phyloP scores from a whole-genome alignment of 1,140 invertebrate genomes.

The Eciton burchellii region DNA sequence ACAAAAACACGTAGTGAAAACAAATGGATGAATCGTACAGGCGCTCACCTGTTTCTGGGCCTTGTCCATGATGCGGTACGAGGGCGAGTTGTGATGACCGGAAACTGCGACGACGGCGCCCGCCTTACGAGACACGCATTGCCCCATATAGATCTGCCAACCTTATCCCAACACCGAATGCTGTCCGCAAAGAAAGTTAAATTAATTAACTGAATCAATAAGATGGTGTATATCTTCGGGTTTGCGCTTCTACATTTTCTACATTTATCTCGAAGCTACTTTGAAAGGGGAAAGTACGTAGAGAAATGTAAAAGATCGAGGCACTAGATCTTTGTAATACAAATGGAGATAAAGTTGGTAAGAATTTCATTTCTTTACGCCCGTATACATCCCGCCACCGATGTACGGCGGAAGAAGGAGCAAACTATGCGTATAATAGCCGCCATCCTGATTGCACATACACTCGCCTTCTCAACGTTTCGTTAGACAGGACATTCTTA shows the following conservation, averaged over 20 bases:
- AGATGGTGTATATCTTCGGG: neutral
- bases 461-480: constrained; percentile 46
- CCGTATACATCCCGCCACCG: neutral
- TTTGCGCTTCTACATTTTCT: neutral
- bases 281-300: neutral
- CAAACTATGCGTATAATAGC: constrained; percentile 41
- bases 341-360: neutral
- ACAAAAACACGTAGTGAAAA: neutral
- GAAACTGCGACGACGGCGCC: constrained; percentile 85
- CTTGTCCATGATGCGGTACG: constrained; percentile 85
- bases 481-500: constrained; percentile 6
- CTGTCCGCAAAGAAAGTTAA: neutral
- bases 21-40: neutral
- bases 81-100: constrained; percentile 82
- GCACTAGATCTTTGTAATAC: neutral
- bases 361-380: neutral
- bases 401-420: constrained; percentile 39
- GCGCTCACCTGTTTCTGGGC: constrained; percentile 82
- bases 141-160: constrained; percentile 85
- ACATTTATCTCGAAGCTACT: neutral
- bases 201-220: neutral
- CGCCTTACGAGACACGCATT: constrained; percentile 86
- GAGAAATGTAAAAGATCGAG: neutral
- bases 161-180: constrained; percentile 75
- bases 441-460: constrained; percentile 28